Conservation (phyloP, 2,888 invertebrate genomes). For the Coleophora flavipennella region DNA sequence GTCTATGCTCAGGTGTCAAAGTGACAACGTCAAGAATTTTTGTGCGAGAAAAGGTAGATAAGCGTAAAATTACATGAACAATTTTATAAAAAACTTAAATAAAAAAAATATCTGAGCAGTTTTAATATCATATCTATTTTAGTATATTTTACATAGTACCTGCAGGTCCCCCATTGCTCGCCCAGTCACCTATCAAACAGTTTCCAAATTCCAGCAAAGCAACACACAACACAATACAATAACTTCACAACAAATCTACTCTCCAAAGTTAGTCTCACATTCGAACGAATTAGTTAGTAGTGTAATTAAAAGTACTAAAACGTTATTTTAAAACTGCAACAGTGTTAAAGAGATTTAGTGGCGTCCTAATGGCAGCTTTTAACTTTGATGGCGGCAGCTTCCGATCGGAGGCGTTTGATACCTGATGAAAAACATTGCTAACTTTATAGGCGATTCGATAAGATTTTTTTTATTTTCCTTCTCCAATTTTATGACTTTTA, state of each 20-base stretch:
- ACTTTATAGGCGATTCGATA: constrained; percentile 11
- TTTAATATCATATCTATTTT: too few relatives aligned
- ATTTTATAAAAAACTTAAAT: too few relatives aligned
- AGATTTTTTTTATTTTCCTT: constrained; percentile 3
- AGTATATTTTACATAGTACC: too few relatives aligned
- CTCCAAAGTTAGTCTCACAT: not conserved
- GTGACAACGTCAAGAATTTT: too few relatives aligned
- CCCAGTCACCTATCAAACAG: too few relatives aligned
- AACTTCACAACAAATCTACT: not conserved
- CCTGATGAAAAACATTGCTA: constrained; percentile 19
- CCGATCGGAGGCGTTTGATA: constrained; percentile 29
- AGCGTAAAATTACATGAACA: too few relatives aligned
- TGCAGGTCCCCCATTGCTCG: too few relatives aligned
- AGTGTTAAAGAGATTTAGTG: constrained; percentile 38
- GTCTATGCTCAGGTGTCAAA: too few relatives aligned
- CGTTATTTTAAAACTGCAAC: constrained; percentile 20
- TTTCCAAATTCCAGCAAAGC: too few relatives aligned
- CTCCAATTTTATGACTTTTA: not conserved
- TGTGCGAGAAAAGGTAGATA: too few relatives aligned
- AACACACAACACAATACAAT: too few relatives aligned
- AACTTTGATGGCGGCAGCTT: constrained; percentile 35
- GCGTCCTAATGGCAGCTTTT: constrained; percentile 35
- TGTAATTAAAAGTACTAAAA: constrained; percentile 6
- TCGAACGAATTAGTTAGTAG: not conserved
- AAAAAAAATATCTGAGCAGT: too few relatives aligned